phyloP scores from a whole-genome alignment of 2,113 vertebrate genomes.

The Callipepla squamata region DNA sequence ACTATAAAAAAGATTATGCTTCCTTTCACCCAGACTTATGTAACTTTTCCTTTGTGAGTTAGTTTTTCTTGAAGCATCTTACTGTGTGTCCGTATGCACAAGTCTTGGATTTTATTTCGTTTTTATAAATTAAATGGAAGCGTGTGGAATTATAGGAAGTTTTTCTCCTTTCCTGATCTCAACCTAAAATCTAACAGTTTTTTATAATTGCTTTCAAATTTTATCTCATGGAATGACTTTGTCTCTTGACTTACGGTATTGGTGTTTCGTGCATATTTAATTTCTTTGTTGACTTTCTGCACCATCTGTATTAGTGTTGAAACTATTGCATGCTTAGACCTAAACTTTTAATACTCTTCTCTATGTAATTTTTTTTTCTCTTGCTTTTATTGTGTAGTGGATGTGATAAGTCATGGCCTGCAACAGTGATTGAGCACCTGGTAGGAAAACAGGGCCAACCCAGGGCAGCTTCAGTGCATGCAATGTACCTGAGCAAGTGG shows the following conservation, averaged over 20 bases:
- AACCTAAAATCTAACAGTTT: not conserved
- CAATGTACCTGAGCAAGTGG: too few species aligned
- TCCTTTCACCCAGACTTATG: not conserved
- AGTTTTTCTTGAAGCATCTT: not conserved
- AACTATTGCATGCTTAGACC: not conserved
- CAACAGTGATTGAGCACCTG: too few species aligned
- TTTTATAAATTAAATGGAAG: not conserved
- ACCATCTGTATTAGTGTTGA: not conserved
- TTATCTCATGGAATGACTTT: not conserved
- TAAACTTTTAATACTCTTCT: not conserved
- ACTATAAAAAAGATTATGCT: not conserved
- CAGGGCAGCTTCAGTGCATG: too few species aligned
- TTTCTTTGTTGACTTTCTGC: not conserved
- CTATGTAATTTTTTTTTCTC: not conserved
- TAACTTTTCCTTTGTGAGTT: not conserved
- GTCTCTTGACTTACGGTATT: not conserved
- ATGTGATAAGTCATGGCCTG: too few species aligned
- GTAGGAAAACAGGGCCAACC: too few species aligned
- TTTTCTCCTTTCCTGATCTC: not conserved
- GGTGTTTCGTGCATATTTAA: not conserved
- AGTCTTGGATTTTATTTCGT: not conserved
- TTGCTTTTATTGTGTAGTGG: not conserved
- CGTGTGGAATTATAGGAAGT: not conserved
- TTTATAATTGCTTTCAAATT: not conserved
- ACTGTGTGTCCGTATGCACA: not conserved